Conservation (phyloP, 92 coral and sea anemone species). For the Epizoanthus stellaris region DNA sequence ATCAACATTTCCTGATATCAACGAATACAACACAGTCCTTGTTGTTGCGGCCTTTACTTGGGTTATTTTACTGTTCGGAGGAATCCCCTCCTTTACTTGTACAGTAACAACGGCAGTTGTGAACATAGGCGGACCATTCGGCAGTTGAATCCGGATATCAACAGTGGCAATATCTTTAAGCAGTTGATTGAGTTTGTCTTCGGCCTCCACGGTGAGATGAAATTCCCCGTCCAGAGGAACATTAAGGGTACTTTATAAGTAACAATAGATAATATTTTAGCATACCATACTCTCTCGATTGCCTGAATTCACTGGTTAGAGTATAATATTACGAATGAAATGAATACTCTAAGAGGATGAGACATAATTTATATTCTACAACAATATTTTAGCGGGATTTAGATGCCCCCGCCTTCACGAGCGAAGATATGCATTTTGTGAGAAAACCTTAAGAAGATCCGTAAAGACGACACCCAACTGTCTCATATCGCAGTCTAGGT, state of each 20-base stretch:
- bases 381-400: too few species aligned
- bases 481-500: too few species aligned
- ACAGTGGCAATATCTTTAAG: slow-evolving; percentile 61
- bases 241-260: slow-evolving; percentile 28
- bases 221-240: slow-evolving; percentile 44
- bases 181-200: slow-evolving; percentile 47
- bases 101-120: slow-evolving; percentile 60
- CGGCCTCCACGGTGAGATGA: slow-evolving; percentile 61
- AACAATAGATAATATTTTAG: not conserved
- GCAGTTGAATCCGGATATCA: slow-evolving; percentile 47
- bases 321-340: too few species aligned
- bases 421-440: too few species aligned
- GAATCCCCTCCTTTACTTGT: slow-evolving; percentile 68
- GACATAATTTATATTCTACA: too few species aligned
- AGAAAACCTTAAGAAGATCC: too few species aligned
- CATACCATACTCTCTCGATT: too few species aligned
- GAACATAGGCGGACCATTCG: slow-evolving; percentile 72
- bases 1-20: slow-evolving; percentile 75
- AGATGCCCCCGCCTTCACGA: too few species aligned
- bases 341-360: too few species aligned
- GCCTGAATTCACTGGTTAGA: too few species aligned
- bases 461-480: too few species aligned
- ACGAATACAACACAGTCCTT: slow-evolving; percentile 50
- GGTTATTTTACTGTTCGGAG: slow-evolving; percentile 61
- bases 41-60: slow-evolving; percentile 69